Percentiles rank a stretch among this genome's conserved stretches.
Evolutionary conservation across 2,797 vertebrate species (phyloP).

Genomic region (Spondyliosoma cantharus): DNA sequence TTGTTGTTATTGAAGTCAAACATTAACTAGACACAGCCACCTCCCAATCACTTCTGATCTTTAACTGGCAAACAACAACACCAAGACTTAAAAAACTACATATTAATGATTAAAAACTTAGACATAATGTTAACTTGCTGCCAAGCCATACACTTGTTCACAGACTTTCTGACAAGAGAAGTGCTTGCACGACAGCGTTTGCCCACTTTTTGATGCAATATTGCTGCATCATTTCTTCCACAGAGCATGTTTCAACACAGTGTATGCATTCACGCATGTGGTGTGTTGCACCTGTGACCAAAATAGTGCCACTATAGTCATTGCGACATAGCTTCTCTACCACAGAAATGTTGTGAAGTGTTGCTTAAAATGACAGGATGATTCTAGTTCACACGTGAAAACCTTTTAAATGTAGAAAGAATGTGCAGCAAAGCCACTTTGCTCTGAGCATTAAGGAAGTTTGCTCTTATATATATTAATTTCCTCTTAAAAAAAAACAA

Average conservation of each 20-base stretch:
- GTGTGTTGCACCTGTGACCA: slow-evolving; percentile 11
- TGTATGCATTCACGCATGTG: neutral
- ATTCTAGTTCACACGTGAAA: neutral
- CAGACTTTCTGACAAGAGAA: neutral
- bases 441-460: neutral
- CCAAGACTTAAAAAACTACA: neutral
- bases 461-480: neutral
- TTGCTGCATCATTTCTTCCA: neutral
- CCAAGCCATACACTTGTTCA: neutral
- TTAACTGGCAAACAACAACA: neutral
- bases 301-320: neutral
- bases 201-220: neutral
- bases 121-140: neutral
- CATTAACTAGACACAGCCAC: neutral
- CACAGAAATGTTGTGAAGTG: neutral
- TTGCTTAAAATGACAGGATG: neutral
- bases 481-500: neutral
- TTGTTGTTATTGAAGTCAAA: neutral
- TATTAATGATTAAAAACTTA: slow-evolving; percentile 12
- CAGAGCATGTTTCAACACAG: neutral
- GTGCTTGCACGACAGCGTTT: neutral
- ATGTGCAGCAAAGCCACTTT: neutral
- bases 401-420: neutral
- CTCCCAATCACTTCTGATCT: neutral
- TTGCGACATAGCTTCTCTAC: neutral